Evolutionary conservation across 2,888 invertebrate genomes (phyloP).

Genomic region (Epistrophe eligans): DNA sequence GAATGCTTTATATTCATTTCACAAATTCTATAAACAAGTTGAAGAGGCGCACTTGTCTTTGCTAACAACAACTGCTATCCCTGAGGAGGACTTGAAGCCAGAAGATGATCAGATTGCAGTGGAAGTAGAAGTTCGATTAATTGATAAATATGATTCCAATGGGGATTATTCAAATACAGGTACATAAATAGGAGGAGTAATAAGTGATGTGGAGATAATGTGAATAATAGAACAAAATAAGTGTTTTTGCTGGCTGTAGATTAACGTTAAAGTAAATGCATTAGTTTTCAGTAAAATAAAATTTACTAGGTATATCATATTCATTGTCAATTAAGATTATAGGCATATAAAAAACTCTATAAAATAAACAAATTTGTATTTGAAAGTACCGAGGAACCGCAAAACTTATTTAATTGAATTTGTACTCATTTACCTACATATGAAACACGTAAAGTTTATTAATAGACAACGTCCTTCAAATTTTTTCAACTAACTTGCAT

Average conservation of each 20-base stretch:
- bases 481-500: too few relatives aligned
- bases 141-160: conserved; percentile 41
- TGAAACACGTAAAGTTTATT: too few relatives aligned
- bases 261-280: not conserved
- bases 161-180: conserved; percentile 69
- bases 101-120: conserved; percentile 24
- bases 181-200: conserved; percentile 70
- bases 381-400: too few relatives aligned
- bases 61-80: conserved; percentile 52
- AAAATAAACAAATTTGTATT: too few relatives aligned
- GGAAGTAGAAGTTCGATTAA: conserved; percentile 17
- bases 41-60: conserved; percentile 78
- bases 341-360: too few relatives aligned
- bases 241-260: not conserved
- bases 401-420: too few relatives aligned
- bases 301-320: not conserved
- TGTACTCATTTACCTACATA: too few relatives aligned
- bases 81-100: conserved; percentile 42
- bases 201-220: conserved; percentile 73
- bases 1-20: conserved; percentile 79
- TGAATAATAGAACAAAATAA: not conserved
- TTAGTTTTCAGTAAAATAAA: not conserved
- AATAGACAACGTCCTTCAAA: too few relatives aligned
- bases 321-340: not conserved
- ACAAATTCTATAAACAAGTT: conserved; percentile 79